Evolutionary conservation across 1,140 invertebrate species (phyloP), one percentile per base, ranked within the genome.

Genomic region (Homarus americanus): DNA sequence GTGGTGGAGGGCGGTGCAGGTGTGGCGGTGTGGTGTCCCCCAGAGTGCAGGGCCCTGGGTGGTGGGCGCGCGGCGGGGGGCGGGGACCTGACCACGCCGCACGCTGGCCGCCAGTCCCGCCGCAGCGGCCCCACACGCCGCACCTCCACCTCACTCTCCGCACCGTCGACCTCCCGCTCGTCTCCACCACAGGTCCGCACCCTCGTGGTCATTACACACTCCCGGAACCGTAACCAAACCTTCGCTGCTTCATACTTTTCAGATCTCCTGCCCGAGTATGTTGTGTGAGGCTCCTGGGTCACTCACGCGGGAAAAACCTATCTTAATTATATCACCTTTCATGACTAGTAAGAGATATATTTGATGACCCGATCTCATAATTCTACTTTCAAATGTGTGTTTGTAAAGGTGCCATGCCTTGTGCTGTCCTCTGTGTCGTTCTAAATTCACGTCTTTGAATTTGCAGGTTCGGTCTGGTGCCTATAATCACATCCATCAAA

Each of bases 91-190:
- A 90, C 78, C 88, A 63, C 38, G 58, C 79, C 41, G 40, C 87
- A 38, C 38, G 41, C 63, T 69, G 41, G 76, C 78, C 87, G 63
- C 24, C 88, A 90, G 88, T 90, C 80, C 88, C 69, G 80, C 80
- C 69, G 88, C 88, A 90, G 88, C 88, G 82, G 88, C 69, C 88
- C 53, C 80, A 83, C 88, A 90, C 88, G 88, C 88, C 82, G 88
- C 88, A 90, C 88, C 72, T 41, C 7, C 79, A 69, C 38, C 82
- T 24, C 40, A 12, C 79, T 28, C 76, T 44, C 79, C 87, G 63
- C 66, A 75, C 78, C 41, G 24, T 63, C 44, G 7, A 69, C 58
- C 58, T 84, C 36, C 20, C 83, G 72, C 66, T 9, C 83, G 72
- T 40, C 12, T 17, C n/a, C 49, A 49, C 63, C 79, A 38, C 78